Base-by-base conservation (phyloP, 2,797 vertebrate genomes). In the Lepilemur ruficaudatus region DNA sequence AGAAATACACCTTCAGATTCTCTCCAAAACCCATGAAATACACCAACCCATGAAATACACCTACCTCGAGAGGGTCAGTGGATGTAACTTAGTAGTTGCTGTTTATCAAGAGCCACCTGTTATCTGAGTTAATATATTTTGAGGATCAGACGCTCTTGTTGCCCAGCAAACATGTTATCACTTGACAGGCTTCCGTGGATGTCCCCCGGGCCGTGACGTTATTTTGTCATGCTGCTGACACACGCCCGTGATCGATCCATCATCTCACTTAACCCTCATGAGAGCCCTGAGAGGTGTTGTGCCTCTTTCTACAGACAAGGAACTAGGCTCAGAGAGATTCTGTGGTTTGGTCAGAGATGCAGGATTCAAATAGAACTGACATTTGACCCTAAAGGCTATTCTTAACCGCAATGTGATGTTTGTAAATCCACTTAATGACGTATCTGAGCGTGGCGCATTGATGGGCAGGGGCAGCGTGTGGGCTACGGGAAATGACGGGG, bases 401-500 rank as follows among this genome's bases (percentile, higher is more conserved):
- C 50, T 43, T 46, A 9, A 20, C 55, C 50, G 17, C 7, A 32
- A 18, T 30, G 30, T 1, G 0, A 5, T 46, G 10, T 12, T 65
- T 50, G 20, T 65, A 65, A 17, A 38, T 23, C 38, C 23, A 0
- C 22, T 52, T 46, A 63, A 0, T 32, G 69, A 3, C 28, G 5
- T 3, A 4, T 65, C 89, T 92, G 72, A 67, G 20, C 7, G 3
- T 11, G 2, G 5, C 78, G 17, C 67, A 18, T 7, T 1, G 18
- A 18, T 18, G 0, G 7, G 38, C 57, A 5, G 0, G 17, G 43
- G 43, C 50, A 13, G 59, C 5, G 0, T 59, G 63, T 32, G 35
- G 28, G 28, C 61, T 38, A 0, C 15, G 65, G 78, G 15, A 30
- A 5, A 4, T 6, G 11, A 59, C 38, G 8, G 38, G 72, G 11